phyloP scores from a whole-genome alignment of 2,113 vertebrate species.

The Calcarius ornatus region DNA sequence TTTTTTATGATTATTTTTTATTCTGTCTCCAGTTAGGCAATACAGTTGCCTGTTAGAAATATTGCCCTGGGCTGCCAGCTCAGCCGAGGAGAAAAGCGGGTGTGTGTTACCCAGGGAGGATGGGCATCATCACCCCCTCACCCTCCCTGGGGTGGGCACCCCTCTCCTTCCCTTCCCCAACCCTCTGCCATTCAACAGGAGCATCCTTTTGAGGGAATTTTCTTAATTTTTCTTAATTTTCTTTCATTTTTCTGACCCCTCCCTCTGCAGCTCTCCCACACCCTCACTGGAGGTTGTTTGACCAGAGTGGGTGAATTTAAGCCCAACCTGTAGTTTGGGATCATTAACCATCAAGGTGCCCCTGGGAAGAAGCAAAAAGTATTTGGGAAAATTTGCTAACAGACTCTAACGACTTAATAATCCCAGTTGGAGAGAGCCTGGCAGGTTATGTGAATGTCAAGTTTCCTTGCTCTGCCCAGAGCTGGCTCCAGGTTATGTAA shows the following conservation, averaged over 20 bases:
- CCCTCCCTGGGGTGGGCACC: not conserved
- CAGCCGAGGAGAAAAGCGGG: constrained; percentile 38
- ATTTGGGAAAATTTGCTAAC: constrained; percentile 62
- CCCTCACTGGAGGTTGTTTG: not conserved
- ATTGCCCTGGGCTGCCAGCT: constrained; percentile 61
- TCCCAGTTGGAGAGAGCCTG: constrained; percentile 9
- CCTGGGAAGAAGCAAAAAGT: constrained; percentile 48
- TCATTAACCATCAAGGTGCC: constrained; percentile 63
- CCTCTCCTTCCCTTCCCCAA: not conserved
- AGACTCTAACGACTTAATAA: constrained; percentile 62
- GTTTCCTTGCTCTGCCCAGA: constrained; percentile 43
- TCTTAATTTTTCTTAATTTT: no score
- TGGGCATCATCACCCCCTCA: not conserved
- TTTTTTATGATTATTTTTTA: constrained; percentile 59
- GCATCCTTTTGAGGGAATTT: not conserved
- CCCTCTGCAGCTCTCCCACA: rapidly evolving
- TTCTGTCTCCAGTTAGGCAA: constrained; percentile 68
- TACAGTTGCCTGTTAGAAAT: constrained; percentile 60
- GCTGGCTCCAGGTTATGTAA: constrained; percentile 51
- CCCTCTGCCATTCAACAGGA: rapidly evolving
- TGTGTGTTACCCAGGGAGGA: not conserved
- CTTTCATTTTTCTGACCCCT: not conserved
- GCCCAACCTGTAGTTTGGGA: constrained; percentile 4
- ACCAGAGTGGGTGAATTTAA: not conserved
- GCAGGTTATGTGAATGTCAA: constrained; percentile 54